Base-by-base conservation (phyloP, 2,888 invertebrate species). In the Dyspetes luteomarginatus region DNA sequence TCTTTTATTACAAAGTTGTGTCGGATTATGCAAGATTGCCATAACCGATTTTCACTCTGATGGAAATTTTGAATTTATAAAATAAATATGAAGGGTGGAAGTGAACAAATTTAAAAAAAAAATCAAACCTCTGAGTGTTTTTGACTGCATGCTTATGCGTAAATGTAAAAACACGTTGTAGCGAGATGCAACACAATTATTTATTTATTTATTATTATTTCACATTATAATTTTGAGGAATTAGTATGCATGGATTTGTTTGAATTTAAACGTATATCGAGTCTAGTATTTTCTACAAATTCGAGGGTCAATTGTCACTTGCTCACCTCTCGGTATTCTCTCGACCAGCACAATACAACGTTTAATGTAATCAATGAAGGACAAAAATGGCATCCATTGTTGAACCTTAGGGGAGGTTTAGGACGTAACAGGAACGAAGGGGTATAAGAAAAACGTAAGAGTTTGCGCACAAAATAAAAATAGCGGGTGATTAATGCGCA, bases 311-410 rank as follows among this genome's bases (percentile, higher is more conserved):
- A 41, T 78, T 12, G 67, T 64, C 7, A 36, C 78, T 7, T 48
- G 72, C 30, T 60, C 58, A 7, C 77, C 72, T 30, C 22, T 78
- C 5, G 65, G 74, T 36, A 50, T 74, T 4, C 43, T 71, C 17
- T 28, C 58, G 7, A 7, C 45, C 7, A 62, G 4, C n/a, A 7
- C 22, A n/a, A 45, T 43, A 26, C 9, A 45, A n/a, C 45, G 5
- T 62, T 24, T 26, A 45, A 62, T 43, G 7, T 45, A 62, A 62
- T 62, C 62, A 15, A 62, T 62, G 24, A 43, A 3, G 4, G 7
- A 9, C 2, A 15, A 15, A 15, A 15, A 48, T 48, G 48, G 48
- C 48, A 17, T 19, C 48, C 15, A 5, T 15, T 5, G 17, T 17
- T 17, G 17, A 48, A 15, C 0, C 36, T 36, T 12, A 12, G 48